Conservation (phyloP, 2,797 vertebrate species). For the Pseudomugil tenellus region DNA sequence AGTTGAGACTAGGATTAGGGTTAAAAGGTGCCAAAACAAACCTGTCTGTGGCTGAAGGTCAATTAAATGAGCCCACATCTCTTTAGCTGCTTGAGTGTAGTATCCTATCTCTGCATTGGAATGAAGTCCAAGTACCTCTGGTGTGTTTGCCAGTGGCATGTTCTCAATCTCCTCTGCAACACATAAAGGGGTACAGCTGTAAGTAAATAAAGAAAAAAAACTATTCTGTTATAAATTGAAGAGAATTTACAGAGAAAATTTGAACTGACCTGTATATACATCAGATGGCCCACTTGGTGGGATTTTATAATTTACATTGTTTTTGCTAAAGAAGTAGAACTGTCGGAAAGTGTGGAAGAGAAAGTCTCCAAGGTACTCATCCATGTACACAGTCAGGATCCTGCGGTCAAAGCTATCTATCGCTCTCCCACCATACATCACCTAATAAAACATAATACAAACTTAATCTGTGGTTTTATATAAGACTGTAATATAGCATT, state of each 20-base stretch:
- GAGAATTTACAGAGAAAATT: neutral
- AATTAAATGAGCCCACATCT: conserved; percentile 91
- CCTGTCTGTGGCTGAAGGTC: conserved; percentile 95
- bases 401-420: conserved; percentile 97
- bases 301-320: conserved; percentile 90
- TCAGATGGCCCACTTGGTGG: conserved; percentile 84
- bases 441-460: conserved; percentile 75
- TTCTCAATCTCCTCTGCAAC: conserved; percentile 86
- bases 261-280: conserved; percentile 87
- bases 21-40: conserved; percentile 43
- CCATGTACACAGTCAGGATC: conserved; percentile 92
- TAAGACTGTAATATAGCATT: neutral
- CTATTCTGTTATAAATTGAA: neutral
- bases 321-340: conserved; percentile 90
- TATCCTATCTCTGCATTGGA: conserved; percentile 95
- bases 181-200: conserved; percentile 21
- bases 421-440: conserved; percentile 95
- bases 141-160: conserved; percentile 89
- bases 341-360: conserved; percentile 91
- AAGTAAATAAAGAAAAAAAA: neutral
- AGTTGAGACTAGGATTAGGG: neutral
- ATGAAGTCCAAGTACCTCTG: conserved; percentile 93
- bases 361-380: conserved; percentile 96
- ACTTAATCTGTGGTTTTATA: neutral
- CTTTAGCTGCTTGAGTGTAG: conserved; percentile 89